Evolutionary conservation across 2,888 invertebrate species (phyloP).

Genomic region (Clistopyga incitator): DNA sequence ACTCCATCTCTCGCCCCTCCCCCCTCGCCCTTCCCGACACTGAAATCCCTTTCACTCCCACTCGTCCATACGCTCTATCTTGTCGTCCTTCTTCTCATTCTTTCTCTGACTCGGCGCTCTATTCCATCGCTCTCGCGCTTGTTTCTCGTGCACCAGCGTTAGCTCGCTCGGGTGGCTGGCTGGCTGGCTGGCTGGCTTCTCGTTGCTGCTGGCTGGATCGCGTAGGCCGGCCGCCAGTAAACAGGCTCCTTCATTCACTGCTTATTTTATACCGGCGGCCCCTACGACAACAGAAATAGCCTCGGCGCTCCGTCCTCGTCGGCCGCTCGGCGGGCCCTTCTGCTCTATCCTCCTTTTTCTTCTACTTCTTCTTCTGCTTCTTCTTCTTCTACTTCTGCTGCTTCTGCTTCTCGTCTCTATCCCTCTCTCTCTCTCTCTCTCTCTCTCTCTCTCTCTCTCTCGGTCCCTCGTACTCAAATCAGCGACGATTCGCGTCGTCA

Average conservation of each 20-base stretch:
- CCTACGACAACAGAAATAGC: constrained; percentile 83
- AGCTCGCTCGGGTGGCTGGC: constrained; percentile 49
- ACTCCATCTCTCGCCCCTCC: constrained; percentile 49
- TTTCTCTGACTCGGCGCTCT: constrained; percentile 64
- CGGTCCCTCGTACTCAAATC: constrained; percentile 8
- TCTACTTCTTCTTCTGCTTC: constrained; percentile 34
- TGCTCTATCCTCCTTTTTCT: constrained; percentile 49
- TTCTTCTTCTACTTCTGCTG: neutral
- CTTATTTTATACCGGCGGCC: constrained; percentile 82
- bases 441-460: constrained; percentile 14
- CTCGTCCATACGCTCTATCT: constrained; percentile 22
- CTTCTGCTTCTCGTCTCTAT: constrained; percentile 21
- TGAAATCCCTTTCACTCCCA: constrained; percentile 53
- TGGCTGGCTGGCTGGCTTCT: constrained; percentile 38
- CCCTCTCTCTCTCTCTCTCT: constrained; percentile 27
- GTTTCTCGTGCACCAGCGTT: constrained; percentile 55
- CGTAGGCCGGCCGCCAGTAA: constrained; percentile 83
- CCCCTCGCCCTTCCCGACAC: no score
- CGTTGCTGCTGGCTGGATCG: constrained; percentile 75
- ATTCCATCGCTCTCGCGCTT: constrained; percentile 66
- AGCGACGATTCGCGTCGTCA: constrained; percentile 58
- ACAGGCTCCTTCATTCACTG: constrained; percentile 84
- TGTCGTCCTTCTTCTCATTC: constrained; percentile 20
- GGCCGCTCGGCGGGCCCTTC: constrained; percentile 50
- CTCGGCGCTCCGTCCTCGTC: constrained; percentile 75